A percentile compares a stretch with the other conserved stretches of the same genome.
phyloP scores from a whole-genome alignment of 1,140 invertebrate genomes.

The Zophobas morio region DNA sequence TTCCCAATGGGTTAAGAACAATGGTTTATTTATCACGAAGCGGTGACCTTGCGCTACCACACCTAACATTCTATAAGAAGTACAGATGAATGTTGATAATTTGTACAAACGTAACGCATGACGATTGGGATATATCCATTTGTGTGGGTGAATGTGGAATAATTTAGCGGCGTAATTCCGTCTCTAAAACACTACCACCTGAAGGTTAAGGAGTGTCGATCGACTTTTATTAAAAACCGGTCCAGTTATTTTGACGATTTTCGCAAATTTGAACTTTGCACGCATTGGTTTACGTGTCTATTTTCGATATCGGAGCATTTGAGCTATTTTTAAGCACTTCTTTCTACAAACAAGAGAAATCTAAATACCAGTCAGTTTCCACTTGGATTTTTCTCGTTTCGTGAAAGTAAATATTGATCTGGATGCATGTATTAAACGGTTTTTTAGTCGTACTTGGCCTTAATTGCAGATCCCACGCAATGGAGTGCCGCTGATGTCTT shows the following conservation, averaged over 20 bases:
- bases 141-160: slow-evolving; percentile 47
- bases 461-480: slow-evolving; percentile 81
- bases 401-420: slow-evolving; percentile 42
- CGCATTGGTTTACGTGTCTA: background rate
- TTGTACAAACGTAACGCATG: slow-evolving; percentile 27
- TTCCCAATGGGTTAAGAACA: background rate
- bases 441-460: slow-evolving; percentile 33
- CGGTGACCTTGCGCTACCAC: slow-evolving; percentile 35
- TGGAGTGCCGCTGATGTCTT: slow-evolving; percentile 89
- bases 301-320: slow-evolving; percentile 1
- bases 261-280: background rate
- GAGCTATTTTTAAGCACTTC: slow-evolving; percentile 24
- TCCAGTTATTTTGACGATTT: slow-evolving; percentile 20
- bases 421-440: slow-evolving; percentile 28
- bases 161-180: slow-evolving; percentile 36
- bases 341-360: slow-evolving; percentile 31
- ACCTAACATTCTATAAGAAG: slow-evolving; percentile 35
- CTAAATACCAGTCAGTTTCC: slow-evolving; percentile 17
- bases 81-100: slow-evolving; percentile 33
- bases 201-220: slow-evolving; percentile 31
- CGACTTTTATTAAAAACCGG: slow-evolving; percentile 19
- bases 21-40: slow-evolving; percentile 28
- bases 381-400: slow-evolving; percentile 32
- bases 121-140: slow-evolving; percentile 8
- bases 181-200: slow-evolving; percentile 17